Evolutionary conservation across 35 echinoderm and acorn worm genomes (phyloP).

Genomic region (Chiridota heheva): DNA sequence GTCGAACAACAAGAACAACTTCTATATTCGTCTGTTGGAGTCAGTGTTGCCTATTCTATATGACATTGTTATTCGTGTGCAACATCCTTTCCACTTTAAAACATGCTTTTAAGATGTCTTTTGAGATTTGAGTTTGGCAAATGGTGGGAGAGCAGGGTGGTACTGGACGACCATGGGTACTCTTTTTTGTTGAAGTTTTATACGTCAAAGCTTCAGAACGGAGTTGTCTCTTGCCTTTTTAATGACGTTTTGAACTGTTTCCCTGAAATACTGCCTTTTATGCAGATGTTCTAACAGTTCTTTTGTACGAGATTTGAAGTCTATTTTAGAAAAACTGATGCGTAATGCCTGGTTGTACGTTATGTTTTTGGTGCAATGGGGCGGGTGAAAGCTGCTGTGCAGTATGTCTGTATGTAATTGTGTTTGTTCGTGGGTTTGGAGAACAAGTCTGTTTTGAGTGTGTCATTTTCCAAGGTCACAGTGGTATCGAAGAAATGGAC

Average conservation of each 20-base stretch:
- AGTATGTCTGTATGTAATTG: constrained; percentile 5
- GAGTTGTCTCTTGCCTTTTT: not conserved
- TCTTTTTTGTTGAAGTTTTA: too few species aligned
- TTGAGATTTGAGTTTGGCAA: too few species aligned
- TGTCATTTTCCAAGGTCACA: constrained; percentile 22
- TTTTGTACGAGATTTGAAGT: not conserved
- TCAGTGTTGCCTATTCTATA: too few species aligned
- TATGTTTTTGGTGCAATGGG: not conserved
- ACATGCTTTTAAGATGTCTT: too few species aligned
- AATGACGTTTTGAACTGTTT: not conserved
- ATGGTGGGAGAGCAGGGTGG: too few species aligned
- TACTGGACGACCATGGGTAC: too few species aligned
- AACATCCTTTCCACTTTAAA: too few species aligned
- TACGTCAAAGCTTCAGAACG: too few species aligned
- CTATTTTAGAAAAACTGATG: not conserved
- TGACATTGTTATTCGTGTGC: too few species aligned
- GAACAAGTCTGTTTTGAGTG: constrained; percentile 18
- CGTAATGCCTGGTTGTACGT: constrained; percentile 13
- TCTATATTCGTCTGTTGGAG: too few species aligned
- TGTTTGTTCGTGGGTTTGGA: constrained; percentile 17
- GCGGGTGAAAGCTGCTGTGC: not conserved
- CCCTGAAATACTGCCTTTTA: constrained; percentile 11
- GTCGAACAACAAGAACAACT: too few species aligned
- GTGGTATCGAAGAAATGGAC: too few species aligned
- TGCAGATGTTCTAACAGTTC: not conserved